Evolutionary conservation across 2,113 vertebrate species (phyloP).

Genomic region (Oxygymnocypris stewartii): DNA sequence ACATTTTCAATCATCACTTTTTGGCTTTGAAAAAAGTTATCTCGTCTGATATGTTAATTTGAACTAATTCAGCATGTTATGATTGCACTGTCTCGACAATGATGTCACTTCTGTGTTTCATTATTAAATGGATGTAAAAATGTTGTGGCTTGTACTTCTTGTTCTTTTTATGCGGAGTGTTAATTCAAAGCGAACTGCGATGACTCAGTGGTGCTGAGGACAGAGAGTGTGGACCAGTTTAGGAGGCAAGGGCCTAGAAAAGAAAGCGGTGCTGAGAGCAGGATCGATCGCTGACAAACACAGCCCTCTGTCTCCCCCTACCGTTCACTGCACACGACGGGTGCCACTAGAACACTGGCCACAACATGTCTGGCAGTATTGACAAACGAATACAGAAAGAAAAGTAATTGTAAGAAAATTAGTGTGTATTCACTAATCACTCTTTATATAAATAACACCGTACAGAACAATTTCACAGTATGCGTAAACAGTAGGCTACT

Average conservation of each 20-base stretch:
- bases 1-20: background rate
- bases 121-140: constrained; percentile 3
- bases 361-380: background rate
- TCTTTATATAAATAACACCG: background rate
- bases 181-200: constrained; percentile 39
- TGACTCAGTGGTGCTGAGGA: constrained; percentile 38
- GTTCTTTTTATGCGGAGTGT: constrained; percentile 5
- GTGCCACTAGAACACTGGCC: background rate
- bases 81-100: background rate
- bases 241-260: constrained; percentile 50
- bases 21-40: background rate
- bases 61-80: background rate
- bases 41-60: background rate
- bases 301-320: constrained; percentile 55
- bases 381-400: background rate
- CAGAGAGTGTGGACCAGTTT: constrained; percentile 39
- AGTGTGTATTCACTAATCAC: background rate
- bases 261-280: constrained; percentile 41
- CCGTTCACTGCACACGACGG: constrained; percentile 18
- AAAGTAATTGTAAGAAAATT: background rate
- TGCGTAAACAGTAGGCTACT: background rate
- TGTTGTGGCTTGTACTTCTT: constrained; percentile 9
- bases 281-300: background rate
- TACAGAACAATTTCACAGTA: background rate
- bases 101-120: constrained; percentile 21